Evolutionary conservation across 2,113 vertebrate genomes (phyloP).

Genomic region (Oncorhynchus clarkii): DNA sequence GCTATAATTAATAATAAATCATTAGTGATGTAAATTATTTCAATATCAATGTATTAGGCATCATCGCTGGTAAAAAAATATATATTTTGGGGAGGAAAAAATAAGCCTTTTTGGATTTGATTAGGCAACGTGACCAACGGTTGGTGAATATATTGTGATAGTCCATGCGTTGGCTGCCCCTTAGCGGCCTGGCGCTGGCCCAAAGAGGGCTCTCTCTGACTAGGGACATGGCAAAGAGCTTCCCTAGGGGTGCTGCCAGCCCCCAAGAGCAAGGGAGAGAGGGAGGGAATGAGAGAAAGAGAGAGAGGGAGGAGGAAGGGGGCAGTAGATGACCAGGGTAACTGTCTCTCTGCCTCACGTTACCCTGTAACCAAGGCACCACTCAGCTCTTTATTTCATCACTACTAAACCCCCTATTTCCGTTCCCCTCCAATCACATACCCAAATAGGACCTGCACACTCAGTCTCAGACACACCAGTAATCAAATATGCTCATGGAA

Average conservation of each 20-base stretch:
- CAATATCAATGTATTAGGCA: not conserved
- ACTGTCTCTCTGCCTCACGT: slow-evolving; percentile 53
- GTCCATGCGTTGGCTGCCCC: slow-evolving; percentile 25
- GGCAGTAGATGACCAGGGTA: slow-evolving; percentile 66
- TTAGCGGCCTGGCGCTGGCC: slow-evolving; percentile 46
- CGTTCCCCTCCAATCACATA: slow-evolving; percentile 15
- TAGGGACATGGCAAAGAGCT: slow-evolving; percentile 56
- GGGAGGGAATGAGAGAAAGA: slow-evolving; percentile 20
- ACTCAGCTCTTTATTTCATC: slow-evolving; percentile 41
- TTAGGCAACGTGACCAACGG: not conserved
- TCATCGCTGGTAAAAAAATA: not conserved
- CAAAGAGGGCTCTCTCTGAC: slow-evolving; percentile 72
- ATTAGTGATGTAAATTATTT: not conserved
- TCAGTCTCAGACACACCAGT: slow-evolving; percentile 43
- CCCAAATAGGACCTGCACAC: slow-evolving; percentile 28
- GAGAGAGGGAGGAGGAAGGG: slow-evolving; percentile 45
- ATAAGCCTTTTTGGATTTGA: not conserved
- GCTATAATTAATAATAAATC: no score
- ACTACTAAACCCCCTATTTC: slow-evolving; percentile 1
- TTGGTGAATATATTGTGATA: slow-evolving; percentile 8
- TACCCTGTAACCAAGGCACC: slow-evolving; percentile 53
- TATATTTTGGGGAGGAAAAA: not conserved
- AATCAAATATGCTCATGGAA: slow-evolving; percentile 42
- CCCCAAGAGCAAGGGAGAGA: slow-evolving; percentile 41
- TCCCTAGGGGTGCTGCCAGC: slow-evolving; percentile 48